These are phyloP conservation scores for Crypturellus tataupa DNA, from an alignment of 2,797 vertebrate genomes.

Conservation along the genomic window DNA sequence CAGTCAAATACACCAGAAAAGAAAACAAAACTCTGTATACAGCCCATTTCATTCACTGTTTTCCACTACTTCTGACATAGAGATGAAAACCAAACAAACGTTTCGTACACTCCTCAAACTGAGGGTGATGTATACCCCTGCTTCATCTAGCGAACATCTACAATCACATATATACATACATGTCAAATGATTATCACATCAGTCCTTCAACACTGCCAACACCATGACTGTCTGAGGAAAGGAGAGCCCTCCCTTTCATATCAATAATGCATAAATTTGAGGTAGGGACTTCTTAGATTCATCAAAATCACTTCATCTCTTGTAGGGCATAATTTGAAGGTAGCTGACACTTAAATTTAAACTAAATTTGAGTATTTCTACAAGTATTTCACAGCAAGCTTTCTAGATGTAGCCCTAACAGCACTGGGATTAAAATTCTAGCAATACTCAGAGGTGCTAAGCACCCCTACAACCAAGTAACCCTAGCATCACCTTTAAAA, in stretches of 20 bases:
- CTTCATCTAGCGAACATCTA: not conserved
- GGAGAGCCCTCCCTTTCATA: not conserved
- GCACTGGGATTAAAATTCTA: not conserved
- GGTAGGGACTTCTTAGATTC: not conserved
- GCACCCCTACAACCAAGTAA: not conserved
- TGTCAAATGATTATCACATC: not conserved
- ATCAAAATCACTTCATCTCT: not conserved
- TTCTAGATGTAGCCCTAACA: not conserved
- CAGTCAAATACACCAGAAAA: not conserved
- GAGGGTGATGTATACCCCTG: not conserved
- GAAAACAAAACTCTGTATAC: not conserved
- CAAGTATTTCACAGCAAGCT: not conserved
- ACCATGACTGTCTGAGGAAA: rapidly evolving
- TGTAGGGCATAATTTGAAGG: not conserved
- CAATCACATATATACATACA: not conserved
- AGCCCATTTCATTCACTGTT: not conserved
- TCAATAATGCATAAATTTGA: not conserved
- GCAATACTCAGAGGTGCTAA: not conserved
- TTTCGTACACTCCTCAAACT: not conserved
- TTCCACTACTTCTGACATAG: not conserved
- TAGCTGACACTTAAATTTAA: not conserved
- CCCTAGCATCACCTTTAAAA: not conserved
- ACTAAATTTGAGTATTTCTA: not conserved
- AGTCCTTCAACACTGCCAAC: not conserved
- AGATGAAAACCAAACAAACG: not conserved